Evolutionary conservation across 2,888 invertebrate species (phyloP).

Genomic region (Actias luna): DNA sequence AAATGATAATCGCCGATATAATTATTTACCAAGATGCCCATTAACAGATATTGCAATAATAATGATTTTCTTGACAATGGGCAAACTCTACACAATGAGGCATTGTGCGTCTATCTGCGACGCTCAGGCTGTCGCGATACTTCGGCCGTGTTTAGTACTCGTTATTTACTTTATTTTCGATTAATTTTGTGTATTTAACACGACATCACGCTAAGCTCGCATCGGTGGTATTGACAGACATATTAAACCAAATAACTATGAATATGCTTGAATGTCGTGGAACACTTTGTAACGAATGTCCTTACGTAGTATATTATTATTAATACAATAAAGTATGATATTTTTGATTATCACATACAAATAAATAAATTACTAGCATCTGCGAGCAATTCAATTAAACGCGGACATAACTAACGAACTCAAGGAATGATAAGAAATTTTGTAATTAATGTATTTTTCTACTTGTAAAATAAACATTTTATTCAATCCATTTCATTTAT

Average conservation of each 20-base stretch:
- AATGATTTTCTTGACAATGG: constrained; percentile 32
- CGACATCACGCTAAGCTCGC: background rate
- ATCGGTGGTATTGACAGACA: background rate
- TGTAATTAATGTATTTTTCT: too few species aligned
- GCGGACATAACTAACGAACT: too few species aligned
- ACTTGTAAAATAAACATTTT: too few species aligned
- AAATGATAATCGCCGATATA: background rate
- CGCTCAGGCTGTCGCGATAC: constrained; percentile 33
- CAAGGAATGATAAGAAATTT: too few species aligned
- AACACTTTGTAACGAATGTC: background rate
- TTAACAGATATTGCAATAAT: constrained; percentile 10
- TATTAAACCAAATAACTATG: background rate
- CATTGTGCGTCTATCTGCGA: constrained; percentile 45
- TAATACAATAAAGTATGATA: too few species aligned
- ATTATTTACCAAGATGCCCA: constrained; percentile 4
- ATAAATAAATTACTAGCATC: too few species aligned
- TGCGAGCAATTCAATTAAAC: too few species aligned
- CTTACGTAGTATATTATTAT: too few species aligned
- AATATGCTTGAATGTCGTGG: background rate
- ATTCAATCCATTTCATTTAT: too few species aligned
- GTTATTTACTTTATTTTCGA: constrained; percentile 9
- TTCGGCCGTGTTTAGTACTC: constrained; percentile 9
- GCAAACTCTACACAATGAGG: constrained; percentile 35
- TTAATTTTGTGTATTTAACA: constrained; percentile 1
- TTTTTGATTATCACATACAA: too few species aligned